A percentile compares a stretch with the other conserved stretches of the same genome.
These are phyloP conservation scores for Hydrocynus forskahlii DNA, from an alignment of 2,797 vertebrate species.

Conservation along the genomic window DNA sequence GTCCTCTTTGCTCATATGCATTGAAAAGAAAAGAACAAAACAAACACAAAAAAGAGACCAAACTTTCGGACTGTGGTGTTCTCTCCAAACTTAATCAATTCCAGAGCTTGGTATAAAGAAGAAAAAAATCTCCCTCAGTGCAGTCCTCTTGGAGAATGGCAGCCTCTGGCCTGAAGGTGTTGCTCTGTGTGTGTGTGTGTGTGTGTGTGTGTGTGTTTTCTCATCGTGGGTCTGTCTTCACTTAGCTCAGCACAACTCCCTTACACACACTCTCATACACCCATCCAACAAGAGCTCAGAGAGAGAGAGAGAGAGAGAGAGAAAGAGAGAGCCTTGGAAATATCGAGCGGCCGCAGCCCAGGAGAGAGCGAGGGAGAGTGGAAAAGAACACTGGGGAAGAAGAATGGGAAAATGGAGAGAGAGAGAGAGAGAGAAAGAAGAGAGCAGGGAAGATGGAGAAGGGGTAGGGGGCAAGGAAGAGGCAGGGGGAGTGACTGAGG, in stretches of 20 bases:
- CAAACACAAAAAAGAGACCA: not conserved
- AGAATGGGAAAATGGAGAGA: not conserved
- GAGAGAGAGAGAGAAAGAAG: constrained; percentile 28
- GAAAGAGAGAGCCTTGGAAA: constrained; percentile 30
- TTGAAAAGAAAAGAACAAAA: constrained; percentile 8
- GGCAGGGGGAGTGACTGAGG: constrained; percentile 43
- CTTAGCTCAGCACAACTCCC: constrained; percentile 66
- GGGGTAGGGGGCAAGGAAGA: constrained; percentile 27
- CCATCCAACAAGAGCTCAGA: constrained; percentile 22
- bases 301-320: not conserved
- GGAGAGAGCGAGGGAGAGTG: not conserved
- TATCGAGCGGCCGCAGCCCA: not conserved
- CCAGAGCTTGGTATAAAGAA: constrained; percentile 67
- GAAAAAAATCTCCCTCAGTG: constrained; percentile 34
- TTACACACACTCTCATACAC: constrained; percentile 51
- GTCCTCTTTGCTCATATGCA: not conserved
- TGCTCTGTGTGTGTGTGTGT: constrained; percentile 28
- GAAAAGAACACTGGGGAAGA: not conserved
- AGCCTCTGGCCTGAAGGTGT: constrained; percentile 37
- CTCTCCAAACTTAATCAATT: constrained; percentile 71
- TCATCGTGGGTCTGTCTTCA: constrained; percentile 72
- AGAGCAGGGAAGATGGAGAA: constrained; percentile 47
- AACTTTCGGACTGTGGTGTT: constrained; percentile 48
- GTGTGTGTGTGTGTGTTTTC: constrained; percentile 62
- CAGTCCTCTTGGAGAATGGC: constrained; percentile 55